Percentiles rank a stretch among this genome's conserved stretches.
Evolutionary conservation across 2,797 vertebrate genomes (phyloP).

Genomic region (Discoglossus pictus): DNA sequence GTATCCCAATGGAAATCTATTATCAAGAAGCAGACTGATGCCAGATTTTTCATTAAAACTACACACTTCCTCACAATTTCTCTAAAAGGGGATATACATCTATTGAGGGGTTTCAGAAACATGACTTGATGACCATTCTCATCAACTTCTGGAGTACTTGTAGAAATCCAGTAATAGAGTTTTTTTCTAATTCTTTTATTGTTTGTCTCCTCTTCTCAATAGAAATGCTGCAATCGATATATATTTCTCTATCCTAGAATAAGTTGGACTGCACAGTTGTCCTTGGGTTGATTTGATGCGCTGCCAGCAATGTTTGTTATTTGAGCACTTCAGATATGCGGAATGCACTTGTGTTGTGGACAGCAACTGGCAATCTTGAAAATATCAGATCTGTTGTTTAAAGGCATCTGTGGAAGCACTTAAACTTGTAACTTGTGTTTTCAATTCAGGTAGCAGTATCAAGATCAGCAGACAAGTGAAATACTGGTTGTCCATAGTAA

Average conservation of each 20-base stretch:
- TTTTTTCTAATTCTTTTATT: constrained; percentile 22
- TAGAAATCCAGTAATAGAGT: too few species aligned
- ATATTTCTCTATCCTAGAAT: constrained; percentile 21
- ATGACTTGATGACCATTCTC: background rate
- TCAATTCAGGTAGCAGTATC: constrained; percentile 28
- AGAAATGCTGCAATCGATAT: constrained; percentile 13
- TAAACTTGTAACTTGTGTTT: constrained; percentile 28
- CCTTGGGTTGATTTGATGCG: constrained; percentile 38
- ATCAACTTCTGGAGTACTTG: background rate
- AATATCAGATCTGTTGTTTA: constrained; percentile 47
- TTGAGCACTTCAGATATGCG: constrained; percentile 26
- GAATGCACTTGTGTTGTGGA: constrained; percentile 35
- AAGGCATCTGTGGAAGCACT: constrained; percentile 28
- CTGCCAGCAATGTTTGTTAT: constrained; percentile 42
- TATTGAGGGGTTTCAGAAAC: too few species aligned
- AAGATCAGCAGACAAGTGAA: constrained; percentile 27
- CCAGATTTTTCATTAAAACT: constrained; percentile 30
- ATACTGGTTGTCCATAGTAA: too few species aligned
- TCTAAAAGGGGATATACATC: constrained; percentile 14
- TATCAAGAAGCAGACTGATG: background rate
- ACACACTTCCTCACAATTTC: background rate
- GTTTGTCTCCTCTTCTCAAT: constrained; percentile 4
- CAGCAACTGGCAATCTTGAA: constrained; percentile 35
- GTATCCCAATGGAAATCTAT: constrained; percentile 1
- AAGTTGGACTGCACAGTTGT: constrained; percentile 30